phyloP scores from a whole-genome alignment of 37 sponge, comb jelly and placozoan genomes.

The Diacarnus erythraeanus region DNA sequence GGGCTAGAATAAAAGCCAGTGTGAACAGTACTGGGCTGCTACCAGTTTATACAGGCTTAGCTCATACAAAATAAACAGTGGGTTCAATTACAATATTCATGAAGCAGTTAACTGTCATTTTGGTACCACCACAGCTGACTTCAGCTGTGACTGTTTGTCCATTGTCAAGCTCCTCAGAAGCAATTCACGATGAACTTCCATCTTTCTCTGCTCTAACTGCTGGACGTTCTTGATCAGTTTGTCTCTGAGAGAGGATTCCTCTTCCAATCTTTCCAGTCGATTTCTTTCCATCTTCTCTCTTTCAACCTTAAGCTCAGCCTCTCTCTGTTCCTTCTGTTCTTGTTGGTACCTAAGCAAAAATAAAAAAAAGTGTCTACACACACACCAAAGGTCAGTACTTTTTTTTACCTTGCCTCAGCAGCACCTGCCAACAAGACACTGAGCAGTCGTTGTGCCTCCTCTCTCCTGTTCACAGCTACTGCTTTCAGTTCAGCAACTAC shows the following conservation, averaged over 20 bases:
- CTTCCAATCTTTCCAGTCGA: constrained; percentile 1
- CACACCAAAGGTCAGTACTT: background rate
- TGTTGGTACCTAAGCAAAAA: constrained; percentile 25
- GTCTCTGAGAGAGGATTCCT: constrained; percentile 17
- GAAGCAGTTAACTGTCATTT: background rate
- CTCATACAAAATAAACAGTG: background rate
- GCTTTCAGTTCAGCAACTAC: constrained; percentile 53
- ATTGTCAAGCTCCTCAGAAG: background rate
- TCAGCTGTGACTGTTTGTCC: background rate
- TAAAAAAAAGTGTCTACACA: background rate
- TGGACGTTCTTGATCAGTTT: constrained; percentile 48
- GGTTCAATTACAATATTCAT: constrained; percentile 15
- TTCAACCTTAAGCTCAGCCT: constrained; percentile 15
- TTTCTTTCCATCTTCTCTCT: constrained; percentile 19
- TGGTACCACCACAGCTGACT: constrained; percentile 19
- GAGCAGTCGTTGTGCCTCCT: constrained; percentile 77
- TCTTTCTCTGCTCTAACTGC: constrained; percentile 53
- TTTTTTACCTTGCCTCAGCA: constrained; percentile 71
- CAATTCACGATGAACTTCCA: constrained; percentile 41
- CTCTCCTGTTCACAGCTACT: constrained; percentile 50
- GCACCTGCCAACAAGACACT: constrained; percentile 77
- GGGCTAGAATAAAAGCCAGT: background rate
- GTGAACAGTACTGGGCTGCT: background rate
- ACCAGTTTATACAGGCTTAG: background rate
- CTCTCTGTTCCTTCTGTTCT: constrained; percentile 26